A percentile compares a stretch with the other conserved stretches of the same genome.
Evolutionary conservation across 2,888 invertebrate genomes (phyloP).

Genomic region (Polydrusus pterygomalis): DNA sequence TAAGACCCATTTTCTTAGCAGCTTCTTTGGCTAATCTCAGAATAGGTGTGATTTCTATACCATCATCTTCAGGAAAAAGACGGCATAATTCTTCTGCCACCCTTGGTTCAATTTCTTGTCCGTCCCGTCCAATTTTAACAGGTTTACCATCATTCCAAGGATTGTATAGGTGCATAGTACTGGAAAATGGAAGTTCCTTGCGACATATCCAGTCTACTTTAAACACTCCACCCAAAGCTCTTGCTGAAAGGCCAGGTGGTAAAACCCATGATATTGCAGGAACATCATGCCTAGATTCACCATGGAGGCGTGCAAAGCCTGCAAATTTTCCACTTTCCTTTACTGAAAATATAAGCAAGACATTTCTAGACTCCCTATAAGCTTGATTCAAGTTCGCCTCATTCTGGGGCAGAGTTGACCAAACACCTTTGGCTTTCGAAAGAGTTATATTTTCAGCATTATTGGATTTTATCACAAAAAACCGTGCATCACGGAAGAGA

Average conservation of each 20-base stretch:
- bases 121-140: constrained; percentile 99
- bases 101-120: constrained; percentile 97
- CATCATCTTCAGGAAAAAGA: constrained; percentile 94
- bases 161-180: constrained; percentile 94
- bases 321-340: constrained; percentile 98
- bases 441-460: constrained; percentile 97
- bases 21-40: constrained; percentile 90
- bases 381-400: constrained; percentile 97
- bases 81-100: constrained; percentile 96
- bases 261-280: constrained; percentile 94
- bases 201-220: constrained; percentile 96
- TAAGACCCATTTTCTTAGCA: constrained; percentile 75
- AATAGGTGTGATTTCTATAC: constrained; percentile 91
- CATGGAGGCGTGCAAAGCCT: constrained; percentile 93
- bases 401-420: constrained; percentile 98
- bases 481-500: constrained; percentile 94
- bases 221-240: constrained; percentile 96
- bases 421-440: constrained; percentile 96
- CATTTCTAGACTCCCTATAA: constrained; percentile 93
- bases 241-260: constrained; percentile 93
- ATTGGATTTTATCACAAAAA: constrained; percentile 98
- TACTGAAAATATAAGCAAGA: constrained; percentile 96
- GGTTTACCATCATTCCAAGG: constrained; percentile 99
- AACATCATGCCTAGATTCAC: constrained; percentile 92
- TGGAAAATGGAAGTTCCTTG: constrained; percentile 90